Evolutionary conservation across 2,888 invertebrate species (phyloP), one percentile per base, ranked within the genome.

Genomic region (Drosophila testacea): DNA sequence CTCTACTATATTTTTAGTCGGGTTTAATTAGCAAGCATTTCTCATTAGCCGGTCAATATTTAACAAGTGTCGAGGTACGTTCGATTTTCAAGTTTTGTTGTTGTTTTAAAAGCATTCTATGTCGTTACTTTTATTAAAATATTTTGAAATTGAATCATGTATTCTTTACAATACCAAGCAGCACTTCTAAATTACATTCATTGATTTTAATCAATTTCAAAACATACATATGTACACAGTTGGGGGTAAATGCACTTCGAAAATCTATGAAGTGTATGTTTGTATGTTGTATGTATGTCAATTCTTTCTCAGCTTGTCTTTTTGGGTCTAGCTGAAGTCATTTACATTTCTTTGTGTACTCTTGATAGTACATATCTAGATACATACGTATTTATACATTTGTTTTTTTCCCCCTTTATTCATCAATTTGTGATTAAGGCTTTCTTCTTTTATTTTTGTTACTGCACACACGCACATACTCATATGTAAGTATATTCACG

Each of bases 371-470:
- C 7, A 3, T 48, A 30, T 39, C 13, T 30, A 42, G 4, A 48
- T 30, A 28, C 4, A 48, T 30, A 22, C 38, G 22, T 10, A 39
- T 22, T 4, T 39, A 28, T 42, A 16, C 16, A 16, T 16, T 16
- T 55, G 32, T 22, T 22, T 22, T 22, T 22, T 42, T 55, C 16
- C 16, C 16, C 16, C 16, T 32, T n/a, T n/a, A 34, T 27, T 42
- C 34, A 44, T 55, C 34, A 34, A 50, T n/a, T 54, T 55, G 46
- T 39, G 61, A 46, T 46, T 22, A 55, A 62, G 44, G 6, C 16
- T 38, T 54, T 22, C 22, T 62, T 62, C 61, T 48, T 46, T 73
- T 76, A 69, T 73, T 76, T 76, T 77, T 69, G 59, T 65, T 73
- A 56, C 61, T 52, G 44, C 42, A 52, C 38, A 50, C 27, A 47